Conservation (phyloP, 1,140 invertebrate species). For the Protaetia brevitarsis region DNA sequence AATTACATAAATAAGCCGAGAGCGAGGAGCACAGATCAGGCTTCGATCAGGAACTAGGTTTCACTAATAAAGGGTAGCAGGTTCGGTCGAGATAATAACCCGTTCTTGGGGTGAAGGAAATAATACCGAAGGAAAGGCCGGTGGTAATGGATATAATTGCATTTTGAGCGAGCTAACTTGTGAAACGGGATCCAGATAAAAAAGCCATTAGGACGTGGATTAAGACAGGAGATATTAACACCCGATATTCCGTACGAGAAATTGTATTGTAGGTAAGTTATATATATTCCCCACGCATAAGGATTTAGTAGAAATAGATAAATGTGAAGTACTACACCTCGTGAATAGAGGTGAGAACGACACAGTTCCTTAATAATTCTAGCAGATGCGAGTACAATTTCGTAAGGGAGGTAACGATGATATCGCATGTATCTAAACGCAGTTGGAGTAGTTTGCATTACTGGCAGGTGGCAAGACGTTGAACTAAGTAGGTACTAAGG, state of each 20-base stretch:
- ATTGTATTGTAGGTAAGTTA: too few species aligned
- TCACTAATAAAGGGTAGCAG: constrained; percentile 11
- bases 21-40: constrained; percentile 2
- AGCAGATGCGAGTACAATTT: too few species aligned
- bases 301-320: too few species aligned
- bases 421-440: too few species aligned
- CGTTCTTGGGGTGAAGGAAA: not conserved
- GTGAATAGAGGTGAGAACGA: too few species aligned
- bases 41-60: constrained; percentile 2
- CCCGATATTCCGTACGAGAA: not conserved
- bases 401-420: too few species aligned
- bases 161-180: not conserved
- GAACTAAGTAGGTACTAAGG: too few species aligned
- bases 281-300: too few species aligned
- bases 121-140: not conserved
- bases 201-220: not conserved
- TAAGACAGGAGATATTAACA: not conserved
- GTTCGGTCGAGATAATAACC: not conserved
- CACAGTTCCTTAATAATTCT: too few species aligned
- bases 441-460: too few species aligned
- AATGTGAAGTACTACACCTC: too few species aligned
- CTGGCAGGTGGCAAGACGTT: too few species aligned
- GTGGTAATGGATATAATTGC: constrained; percentile 9
- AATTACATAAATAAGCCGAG: constrained; percentile 14
- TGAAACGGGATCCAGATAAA: not conserved